Conservation (phyloP, 2,797 vertebrate species). For the Remorina albescens region DNA sequence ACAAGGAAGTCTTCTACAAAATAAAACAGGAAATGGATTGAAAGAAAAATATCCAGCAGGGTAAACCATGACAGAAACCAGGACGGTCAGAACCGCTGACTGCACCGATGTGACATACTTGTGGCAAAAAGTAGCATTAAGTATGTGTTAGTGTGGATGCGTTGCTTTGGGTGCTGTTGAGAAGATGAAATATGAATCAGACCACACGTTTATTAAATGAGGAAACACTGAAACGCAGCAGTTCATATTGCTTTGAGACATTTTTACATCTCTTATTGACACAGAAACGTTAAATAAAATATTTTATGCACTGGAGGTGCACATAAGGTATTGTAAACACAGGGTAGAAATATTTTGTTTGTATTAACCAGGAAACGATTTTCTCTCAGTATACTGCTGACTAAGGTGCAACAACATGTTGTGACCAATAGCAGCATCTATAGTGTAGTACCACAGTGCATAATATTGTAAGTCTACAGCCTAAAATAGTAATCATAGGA, state of each 20-base stretch:
- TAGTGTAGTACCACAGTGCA: background rate
- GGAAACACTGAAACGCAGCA: slow-evolving; percentile 1
- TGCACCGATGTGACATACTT: background rate
- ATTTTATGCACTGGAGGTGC: background rate
- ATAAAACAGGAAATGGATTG: too few relatives aligned
- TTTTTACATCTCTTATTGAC: slow-evolving; percentile 16
- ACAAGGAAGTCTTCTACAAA: too few relatives aligned
- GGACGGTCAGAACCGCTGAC: background rate
- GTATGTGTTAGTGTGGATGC: slow-evolving; percentile 2
- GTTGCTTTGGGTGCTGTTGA: background rate
- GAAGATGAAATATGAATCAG: slow-evolving; percentile 15
- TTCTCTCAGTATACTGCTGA: slow-evolving; percentile 14
- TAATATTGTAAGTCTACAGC: background rate
- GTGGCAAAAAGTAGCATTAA: slow-evolving; percentile 8
- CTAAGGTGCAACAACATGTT: slow-evolving; percentile 2
- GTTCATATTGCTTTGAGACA: slow-evolving; percentile 10
- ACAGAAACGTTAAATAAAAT: slow-evolving; percentile 7
- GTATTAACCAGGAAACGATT: background rate
- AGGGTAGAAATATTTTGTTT: slow-evolving; percentile 18
- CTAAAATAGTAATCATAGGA: background rate
- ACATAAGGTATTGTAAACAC: slow-evolving; percentile 6
- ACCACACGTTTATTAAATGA: slow-evolving; percentile 29
- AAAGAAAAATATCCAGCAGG: too few relatives aligned
- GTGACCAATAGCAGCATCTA: slow-evolving; percentile 11
- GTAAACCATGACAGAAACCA: too few relatives aligned